Base-by-base conservation (phyloP, 2,888 invertebrate species). In the Agrochola lychnidis region DNA sequence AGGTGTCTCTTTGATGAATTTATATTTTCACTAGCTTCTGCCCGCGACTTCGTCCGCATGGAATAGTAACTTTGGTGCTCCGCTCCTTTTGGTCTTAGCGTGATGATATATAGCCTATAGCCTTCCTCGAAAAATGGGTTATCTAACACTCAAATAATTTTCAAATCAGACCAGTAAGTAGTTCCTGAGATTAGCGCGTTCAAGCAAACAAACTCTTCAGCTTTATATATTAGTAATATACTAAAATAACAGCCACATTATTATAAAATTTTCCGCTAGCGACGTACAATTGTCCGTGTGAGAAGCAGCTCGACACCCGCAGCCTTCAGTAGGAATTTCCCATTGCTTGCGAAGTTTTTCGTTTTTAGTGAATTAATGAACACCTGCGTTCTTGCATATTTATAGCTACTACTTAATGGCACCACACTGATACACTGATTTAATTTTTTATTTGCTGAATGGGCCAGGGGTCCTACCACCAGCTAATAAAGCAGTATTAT, bases 1-100 rank as follows among this genome's bases (percentile, higher is more conserved):
- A 42, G 61, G 42, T 84, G 59, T 36, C 69, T 30, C 30, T 70
- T 62, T 30, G 36, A 30, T 53, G 7, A 76, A 63, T 63, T 16
- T 14, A 22, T 16, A 25, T 6, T 64, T 12, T 12, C 19, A 30
- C 30, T 30, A 30, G 30, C 30, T 30, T 30, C 30, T 30, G 30
- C 30, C 30, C 30, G 30, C 30, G 30, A 30, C 30, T 30, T 30
- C 30, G 30, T 30, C 30, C 30, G 30, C 30, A 2, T 30, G 30
- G 30, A 30, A 30, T 30, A 30, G 30, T 30, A 1, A 30, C 30
- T 30, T 30, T 30, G 30, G 30, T 30, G 30, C 30, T 30, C 30
- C 30, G 30, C 30, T 30, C 30, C 30, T 30, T 1, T 30, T 30
- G 30, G 30, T 30, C 30, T 30, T 30, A 30, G 30, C 2, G 30